Evolutionary conservation across 2,888 invertebrate genomes (phyloP), one percentile per base, ranked within the genome.

Genomic region (Portevinia maculata): DNA sequence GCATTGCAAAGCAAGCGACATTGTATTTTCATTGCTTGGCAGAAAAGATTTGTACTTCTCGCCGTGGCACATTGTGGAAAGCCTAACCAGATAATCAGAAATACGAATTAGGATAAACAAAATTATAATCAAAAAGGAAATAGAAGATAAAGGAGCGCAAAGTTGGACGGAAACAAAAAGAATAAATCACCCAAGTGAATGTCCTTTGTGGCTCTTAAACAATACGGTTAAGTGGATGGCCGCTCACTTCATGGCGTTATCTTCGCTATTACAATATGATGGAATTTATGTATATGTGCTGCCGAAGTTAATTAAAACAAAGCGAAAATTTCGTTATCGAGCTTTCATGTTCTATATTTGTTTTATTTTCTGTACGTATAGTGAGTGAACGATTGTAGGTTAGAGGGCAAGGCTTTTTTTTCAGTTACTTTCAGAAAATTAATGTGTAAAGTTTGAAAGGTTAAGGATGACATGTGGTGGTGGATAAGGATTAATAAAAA

Each of bases 241-340:
- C 9, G 21, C 30, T 32, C 64, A 21, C 7, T 50, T 52, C 65
- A 41, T 60, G 48, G 13, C 32, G 37, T 44, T 48, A 65, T 44
- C 32, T 32, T 48, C 59, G 55, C 19, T 34, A 60, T 34, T 41
- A 79, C 48, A 44, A 55, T 67, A 73, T 41, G 32, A 53, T 30
- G 74, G 53, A 48, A 79, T 79, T 79, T 79, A 79, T 79, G 60
- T n/a, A n/a, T n/a, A n/a, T 67, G 48, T 34, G 53, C 53, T 55
- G 5, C 46, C 65, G 24, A 67, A 55, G 67, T 48, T 55, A 73
- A 79, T 79, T 73, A 67, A 79, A 73, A 60, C 48, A 39, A 59
- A 24, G 53, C 52, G 39, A 62, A 48, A 7, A 59, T 78, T 69
- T 41, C 24, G 32, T 53, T 67, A 53, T 62, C 71, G 71, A 53